A percentile compares a stretch with the other conserved stretches of the same genome.
phyloP scores from a whole-genome alignment of 2,888 invertebrate species.

The Sphecodes monilicornis region DNA sequence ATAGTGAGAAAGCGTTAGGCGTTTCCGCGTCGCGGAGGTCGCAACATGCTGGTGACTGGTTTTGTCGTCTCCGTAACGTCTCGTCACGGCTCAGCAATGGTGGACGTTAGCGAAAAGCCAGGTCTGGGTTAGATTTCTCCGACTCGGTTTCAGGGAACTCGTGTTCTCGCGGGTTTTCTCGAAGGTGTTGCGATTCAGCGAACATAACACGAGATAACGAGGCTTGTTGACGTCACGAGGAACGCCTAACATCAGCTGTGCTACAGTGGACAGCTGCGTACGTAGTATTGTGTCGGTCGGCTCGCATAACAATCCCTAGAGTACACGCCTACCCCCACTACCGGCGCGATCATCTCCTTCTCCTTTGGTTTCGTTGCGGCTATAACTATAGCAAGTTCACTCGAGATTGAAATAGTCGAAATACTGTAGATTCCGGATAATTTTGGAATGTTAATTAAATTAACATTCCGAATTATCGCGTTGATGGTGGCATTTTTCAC shows the following conservation, averaged over 20 bases:
- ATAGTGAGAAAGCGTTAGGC: constrained; percentile 45
- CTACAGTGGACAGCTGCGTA: constrained; percentile 34
- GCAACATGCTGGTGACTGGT: neutral
- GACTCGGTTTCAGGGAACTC: neutral
- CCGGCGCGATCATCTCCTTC: neutral
- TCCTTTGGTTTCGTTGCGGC: neutral
- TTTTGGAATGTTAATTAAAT: neutral
- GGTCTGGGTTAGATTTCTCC: neutral
- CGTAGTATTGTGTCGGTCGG: constrained; percentile 28
- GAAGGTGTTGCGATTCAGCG: neutral
- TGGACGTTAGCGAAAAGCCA: constrained; percentile 21
- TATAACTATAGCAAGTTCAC: neutral
- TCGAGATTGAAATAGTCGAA: neutral
- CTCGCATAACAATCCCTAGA: constrained; percentile 15
- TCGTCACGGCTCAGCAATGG: constrained; percentile 21
- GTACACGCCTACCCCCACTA: neutral
- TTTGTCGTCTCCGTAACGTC: neutral
- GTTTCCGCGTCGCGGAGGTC: constrained; percentile 21
- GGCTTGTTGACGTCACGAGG: constrained; percentile 43
- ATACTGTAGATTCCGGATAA: neutral
- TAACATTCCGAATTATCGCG: neutral
- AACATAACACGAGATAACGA: constrained; percentile 42
- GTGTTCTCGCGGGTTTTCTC: neutral
- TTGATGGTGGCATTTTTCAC: neutral
- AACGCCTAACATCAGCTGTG: constrained; percentile 52